phyloP scores from a whole-genome alignment of 2,113 vertebrate genomes.

The Lophura nycthemera region DNA sequence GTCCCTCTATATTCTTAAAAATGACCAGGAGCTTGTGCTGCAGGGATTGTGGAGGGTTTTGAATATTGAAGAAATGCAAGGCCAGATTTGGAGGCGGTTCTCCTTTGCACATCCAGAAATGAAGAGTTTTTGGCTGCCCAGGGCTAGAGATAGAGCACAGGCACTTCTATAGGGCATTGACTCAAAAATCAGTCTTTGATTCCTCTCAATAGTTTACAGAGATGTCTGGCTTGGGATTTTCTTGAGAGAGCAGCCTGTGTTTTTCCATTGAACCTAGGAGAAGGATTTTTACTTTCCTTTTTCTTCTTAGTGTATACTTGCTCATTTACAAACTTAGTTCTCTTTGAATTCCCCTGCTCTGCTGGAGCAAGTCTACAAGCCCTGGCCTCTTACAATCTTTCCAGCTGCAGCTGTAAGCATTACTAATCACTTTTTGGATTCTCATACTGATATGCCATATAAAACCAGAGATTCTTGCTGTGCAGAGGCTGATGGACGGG shows the following conservation, averaged over 20 bases:
- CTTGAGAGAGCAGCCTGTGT: background rate
- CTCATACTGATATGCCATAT: fast-evolving
- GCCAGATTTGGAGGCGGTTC: background rate
- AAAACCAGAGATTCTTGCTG: background rate
- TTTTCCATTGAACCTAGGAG: background rate
- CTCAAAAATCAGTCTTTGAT: background rate
- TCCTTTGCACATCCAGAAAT: background rate
- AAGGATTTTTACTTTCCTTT: background rate
- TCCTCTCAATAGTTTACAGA: background rate
- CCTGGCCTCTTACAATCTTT: background rate
- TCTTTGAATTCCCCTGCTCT: background rate
- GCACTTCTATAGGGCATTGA: background rate
- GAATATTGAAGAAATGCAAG: background rate
- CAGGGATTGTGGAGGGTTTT: background rate
- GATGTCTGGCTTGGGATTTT: background rate
- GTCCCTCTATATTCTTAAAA: background rate
- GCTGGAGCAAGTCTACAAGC: background rate
- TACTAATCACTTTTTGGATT: background rate
- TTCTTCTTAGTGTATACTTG: background rate
- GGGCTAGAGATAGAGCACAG: background rate
- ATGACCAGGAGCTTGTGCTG: background rate
- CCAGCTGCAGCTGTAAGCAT: background rate
- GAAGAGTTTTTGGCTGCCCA: background rate
- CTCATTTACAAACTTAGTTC: background rate
- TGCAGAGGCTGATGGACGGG: background rate